Conservation (phyloP, 2,888 invertebrate genomes). For the Ectemnius continuus region DNA sequence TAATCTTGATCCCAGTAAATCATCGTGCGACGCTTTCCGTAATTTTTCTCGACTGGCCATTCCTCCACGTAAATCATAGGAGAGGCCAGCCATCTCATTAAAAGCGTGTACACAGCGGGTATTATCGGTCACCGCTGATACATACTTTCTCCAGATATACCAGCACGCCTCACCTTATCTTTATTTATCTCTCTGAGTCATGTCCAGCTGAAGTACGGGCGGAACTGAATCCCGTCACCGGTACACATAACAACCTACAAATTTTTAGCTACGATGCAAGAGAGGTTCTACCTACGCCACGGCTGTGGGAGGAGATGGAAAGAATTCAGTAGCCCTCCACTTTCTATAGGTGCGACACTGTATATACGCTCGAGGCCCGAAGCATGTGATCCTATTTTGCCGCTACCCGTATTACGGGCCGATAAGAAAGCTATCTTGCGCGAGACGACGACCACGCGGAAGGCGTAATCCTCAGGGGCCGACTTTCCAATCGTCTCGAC, state of each 20-base stretch:
- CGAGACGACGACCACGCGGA: slow-evolving; percentile 5
- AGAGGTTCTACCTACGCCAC: slow-evolving; percentile 22
- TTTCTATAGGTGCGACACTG: neutral
- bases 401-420: slow-evolving; percentile 38
- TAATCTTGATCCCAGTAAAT: slow-evolving; percentile 54
- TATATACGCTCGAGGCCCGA: neutral
- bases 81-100: slow-evolving; percentile 49
- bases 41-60: slow-evolving; percentile 18
- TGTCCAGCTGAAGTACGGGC: slow-evolving; percentile 33
- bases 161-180: slow-evolving; percentile 41
- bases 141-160: slow-evolving; percentile 45
- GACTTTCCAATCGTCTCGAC: slow-evolving; percentile 20
- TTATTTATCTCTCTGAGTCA: slow-evolving; percentile 54
- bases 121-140: slow-evolving; percentile 32
- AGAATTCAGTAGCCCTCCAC: too few species aligned
- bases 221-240: slow-evolving; percentile 24
- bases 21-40: slow-evolving; percentile 39
- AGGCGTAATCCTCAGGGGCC: slow-evolving; percentile 17
- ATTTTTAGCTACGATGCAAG: slow-evolving; percentile 30
- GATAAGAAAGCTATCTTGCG: slow-evolving; percentile 34
- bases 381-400: slow-evolving; percentile 10
- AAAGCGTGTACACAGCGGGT: slow-evolving; percentile 33
- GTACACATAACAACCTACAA: slow-evolving; percentile 4
- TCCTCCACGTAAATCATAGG: slow-evolving; percentile 42
- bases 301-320: too few species aligned